Evolutionary conservation across 2,888 invertebrate species (phyloP).

Genomic region (Phengaris alcon): DNA sequence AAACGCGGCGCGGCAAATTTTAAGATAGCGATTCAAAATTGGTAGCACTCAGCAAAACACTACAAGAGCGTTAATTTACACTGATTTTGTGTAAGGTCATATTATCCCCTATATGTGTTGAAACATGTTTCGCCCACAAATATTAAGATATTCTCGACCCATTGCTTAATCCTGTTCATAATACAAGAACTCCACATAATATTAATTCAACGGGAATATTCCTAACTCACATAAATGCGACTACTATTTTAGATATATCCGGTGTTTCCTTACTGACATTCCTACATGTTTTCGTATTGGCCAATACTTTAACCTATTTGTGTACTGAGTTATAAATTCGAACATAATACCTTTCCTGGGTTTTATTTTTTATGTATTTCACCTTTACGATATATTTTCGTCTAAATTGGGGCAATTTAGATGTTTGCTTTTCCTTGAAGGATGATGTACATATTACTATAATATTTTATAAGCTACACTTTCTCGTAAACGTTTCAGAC

Average conservation of each 20-base stretch:
- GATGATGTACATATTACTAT: neutral
- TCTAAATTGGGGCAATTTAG: neutral
- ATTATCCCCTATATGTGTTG: too few relatives aligned
- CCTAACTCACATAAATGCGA: neutral
- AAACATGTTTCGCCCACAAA: too few relatives aligned
- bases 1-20: too few relatives aligned
- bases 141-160: too few relatives aligned
- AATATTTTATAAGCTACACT: neutral
- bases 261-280: neutral
- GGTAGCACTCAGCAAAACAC: too few relatives aligned
- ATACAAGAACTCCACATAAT: neutral
- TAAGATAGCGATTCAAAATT: too few relatives aligned
- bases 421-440: neutral
- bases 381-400: neutral
- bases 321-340: neutral
- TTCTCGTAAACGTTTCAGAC: neutral
- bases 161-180: neutral
- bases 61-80: too few relatives aligned
- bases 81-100: too few relatives aligned
- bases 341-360: neutral
- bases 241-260: neutral
- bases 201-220: neutral
- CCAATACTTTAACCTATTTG: conserved; percentile 2
- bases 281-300: neutral
- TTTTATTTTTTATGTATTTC: neutral